Base-by-base conservation (phyloP, 2,797 vertebrate species). In the Leptoclinus maculatus region DNA sequence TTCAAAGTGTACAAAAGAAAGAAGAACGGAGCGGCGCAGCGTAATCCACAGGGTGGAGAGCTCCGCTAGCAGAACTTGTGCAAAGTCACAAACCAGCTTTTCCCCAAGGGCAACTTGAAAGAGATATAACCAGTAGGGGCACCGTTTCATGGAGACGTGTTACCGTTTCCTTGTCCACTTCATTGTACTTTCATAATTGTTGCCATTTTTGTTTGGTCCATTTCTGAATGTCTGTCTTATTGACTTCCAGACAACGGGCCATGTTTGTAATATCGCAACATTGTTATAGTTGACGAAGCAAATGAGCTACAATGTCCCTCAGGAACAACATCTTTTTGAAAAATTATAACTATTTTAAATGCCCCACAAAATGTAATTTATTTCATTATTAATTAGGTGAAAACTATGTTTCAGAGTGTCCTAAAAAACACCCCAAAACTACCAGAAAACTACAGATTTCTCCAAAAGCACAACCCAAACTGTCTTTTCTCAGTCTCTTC, bases 401-500 rank as follows among this genome's bases (percentile, higher is more conserved):
- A 63, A 66, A 56, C 21, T 3, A 43, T 8, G 5, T 36, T 65
- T 6, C 2, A 27, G 66, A 25, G 34, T 27, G 41, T 72, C 59
- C 19, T 14, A 23, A 72, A 21, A 64, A 3, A 66, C n/a, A 39
- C 8, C 23, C 2, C 2, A 21, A 70, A 53, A 70, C 12, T n/a
- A 32, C 25, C 25, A 73, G 36, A 62, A 74, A 76, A 66, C 53
- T 29, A 5, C 36, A 68, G 59, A 57, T 43, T 79, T 53, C 66
- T 76, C 54, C 60, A 47, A 29, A 82, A 58, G 13, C 38, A 67
- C 25, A 59, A 43, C 47, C 51, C 25, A 71, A 43, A 68, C 69
- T 53, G n/a, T 78, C 53, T 74, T 76, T 25, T 38, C 70, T 23
- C 7, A 58, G 34, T 75, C 63, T 71, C 41, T 75, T 5, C 67